A percentile compares a stretch with the other conserved stretches of the same genome.
Evolutionary conservation across 1,140 invertebrate genomes (phyloP).

Genomic region (Temnothorax curvispinosus): DNA sequence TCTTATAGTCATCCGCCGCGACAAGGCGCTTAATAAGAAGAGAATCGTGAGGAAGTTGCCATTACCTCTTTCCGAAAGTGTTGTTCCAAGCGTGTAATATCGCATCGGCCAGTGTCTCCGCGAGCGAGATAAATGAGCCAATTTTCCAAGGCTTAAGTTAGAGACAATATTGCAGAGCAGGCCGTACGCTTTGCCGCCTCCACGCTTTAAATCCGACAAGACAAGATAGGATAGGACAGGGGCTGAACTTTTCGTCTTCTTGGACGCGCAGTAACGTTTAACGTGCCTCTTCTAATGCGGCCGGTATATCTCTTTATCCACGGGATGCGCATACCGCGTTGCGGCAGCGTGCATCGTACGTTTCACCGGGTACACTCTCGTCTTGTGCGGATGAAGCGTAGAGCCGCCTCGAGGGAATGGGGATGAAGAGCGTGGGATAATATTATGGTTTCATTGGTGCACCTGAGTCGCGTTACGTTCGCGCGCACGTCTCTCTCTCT

Average conservation of each 20-base stretch:
- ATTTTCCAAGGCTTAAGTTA: slow-evolving; percentile 82
- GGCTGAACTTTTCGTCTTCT: slow-evolving; percentile 38
- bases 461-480: slow-evolving; percentile 69
- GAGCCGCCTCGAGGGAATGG: slow-evolving; percentile 31
- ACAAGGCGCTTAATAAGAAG: background rate
- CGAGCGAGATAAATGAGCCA: slow-evolving; percentile 81
- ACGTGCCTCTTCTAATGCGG: slow-evolving; percentile 4
- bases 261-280: slow-evolving; percentile 56
- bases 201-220: slow-evolving; percentile 16
- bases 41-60: background rate
- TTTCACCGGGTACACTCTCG: slow-evolving; percentile 5
- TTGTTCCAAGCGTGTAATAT: slow-evolving; percentile 69
- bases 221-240: background rate
- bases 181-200: background rate
- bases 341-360: background rate
- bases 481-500: slow-evolving; percentile 7
- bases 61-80: slow-evolving; percentile 21
- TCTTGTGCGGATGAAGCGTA: slow-evolving; percentile 12
- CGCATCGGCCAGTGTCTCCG: slow-evolving; percentile 62
- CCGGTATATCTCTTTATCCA: slow-evolving; percentile 44
- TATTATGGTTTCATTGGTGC: slow-evolving; percentile 76
- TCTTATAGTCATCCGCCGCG: background rate
- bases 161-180: slow-evolving; percentile 77
- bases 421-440: slow-evolving; percentile 75
- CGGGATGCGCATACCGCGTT: background rate